These are phyloP conservation scores for Virgularia gustaviana DNA, from an alignment of 92 coral and sea anemone species.

Conservation along the genomic window DNA sequence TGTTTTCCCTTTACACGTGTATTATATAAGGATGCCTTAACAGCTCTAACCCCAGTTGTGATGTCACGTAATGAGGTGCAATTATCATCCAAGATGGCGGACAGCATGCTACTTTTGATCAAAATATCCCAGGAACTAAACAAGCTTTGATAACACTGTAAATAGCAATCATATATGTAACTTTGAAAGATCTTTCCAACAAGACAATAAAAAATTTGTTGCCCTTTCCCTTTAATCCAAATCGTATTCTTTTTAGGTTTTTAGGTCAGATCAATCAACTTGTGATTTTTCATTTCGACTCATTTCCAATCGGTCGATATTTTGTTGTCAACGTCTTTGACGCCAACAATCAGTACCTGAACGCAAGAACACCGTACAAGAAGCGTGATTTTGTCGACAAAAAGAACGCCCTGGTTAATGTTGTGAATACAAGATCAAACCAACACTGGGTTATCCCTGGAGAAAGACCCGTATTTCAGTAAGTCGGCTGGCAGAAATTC, in stretches of 20 bases:
- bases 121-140: too few species aligned
- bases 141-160: too few species aligned
- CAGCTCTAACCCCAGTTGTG: too few species aligned
- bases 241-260: conserved; percentile 36
- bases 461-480: conserved; percentile 65
- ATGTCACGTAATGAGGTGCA: neutral
- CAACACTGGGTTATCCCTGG: conserved; percentile 90
- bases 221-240: too few species aligned
- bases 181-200: too few species aligned
- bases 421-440: conserved; percentile 36
- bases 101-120: too few species aligned
- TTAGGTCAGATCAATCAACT: conserved; percentile 80
- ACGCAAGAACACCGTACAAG: conserved; percentile 69
- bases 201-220: too few species aligned
- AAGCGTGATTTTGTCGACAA: conserved; percentile 47
- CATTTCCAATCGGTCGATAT: conserved; percentile 84
- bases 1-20: too few species aligned
- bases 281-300: conserved; percentile 68
- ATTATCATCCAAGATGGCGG: too few species aligned
- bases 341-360: conserved; percentile 50
- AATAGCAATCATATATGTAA: too few species aligned
- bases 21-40: too few species aligned
- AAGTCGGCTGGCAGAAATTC: too few species aligned
- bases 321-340: conserved; percentile 64
- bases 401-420: conserved; percentile 51